Base-by-base conservation (phyloP, 53 echinoderm and acorn worm species). In the Glandiceps talaboti region DNA sequence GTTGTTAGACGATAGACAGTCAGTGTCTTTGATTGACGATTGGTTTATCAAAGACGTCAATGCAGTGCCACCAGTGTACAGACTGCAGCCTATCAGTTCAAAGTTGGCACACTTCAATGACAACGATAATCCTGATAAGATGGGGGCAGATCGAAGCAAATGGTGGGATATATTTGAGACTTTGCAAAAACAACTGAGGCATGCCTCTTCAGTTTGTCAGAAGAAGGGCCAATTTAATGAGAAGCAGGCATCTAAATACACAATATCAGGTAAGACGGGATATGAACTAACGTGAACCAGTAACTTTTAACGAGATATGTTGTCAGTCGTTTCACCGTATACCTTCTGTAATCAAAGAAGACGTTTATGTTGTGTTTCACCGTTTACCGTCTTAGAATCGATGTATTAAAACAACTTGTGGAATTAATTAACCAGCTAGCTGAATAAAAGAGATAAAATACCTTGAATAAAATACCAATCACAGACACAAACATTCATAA, bases 131-230 rank as follows among this genome's bases (percentile, higher is more conserved):
- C 83, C 83, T 28, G 77, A 83, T 26, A 80, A 79, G 64, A 75
- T 64, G 83, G 79, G 73, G 79, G 79, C 64, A 25, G 75, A 87
- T 1, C 72, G 79, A 33, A 79, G 76, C 25, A 72, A 87, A 28
- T 87, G 87, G 87, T 87, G 87, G 87, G 33, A 31, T 14, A 82
- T 78, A 0, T 86, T 86, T 72, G 86, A 86, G 82, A 29, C 77
- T 0, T 32, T 86, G 20, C 86, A 86, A 74, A 73, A 27, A 14
- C 86, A 86, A 32, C 32, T 86, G 28, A 82, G 82, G 73, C 78
- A 78, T 28, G 86, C 86, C 26, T 77, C 82, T 26, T 73, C 64
- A 29, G 78, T 78, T 10, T 77, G 82, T 31, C 33, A 79, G n/a
- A 12, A 26, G 20, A 29, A 32, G 33, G 78, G 82, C 26, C 0